phyloP scores from a whole-genome alignment of 2,888 invertebrate genomes.

The Dryobotodes eremita region DNA sequence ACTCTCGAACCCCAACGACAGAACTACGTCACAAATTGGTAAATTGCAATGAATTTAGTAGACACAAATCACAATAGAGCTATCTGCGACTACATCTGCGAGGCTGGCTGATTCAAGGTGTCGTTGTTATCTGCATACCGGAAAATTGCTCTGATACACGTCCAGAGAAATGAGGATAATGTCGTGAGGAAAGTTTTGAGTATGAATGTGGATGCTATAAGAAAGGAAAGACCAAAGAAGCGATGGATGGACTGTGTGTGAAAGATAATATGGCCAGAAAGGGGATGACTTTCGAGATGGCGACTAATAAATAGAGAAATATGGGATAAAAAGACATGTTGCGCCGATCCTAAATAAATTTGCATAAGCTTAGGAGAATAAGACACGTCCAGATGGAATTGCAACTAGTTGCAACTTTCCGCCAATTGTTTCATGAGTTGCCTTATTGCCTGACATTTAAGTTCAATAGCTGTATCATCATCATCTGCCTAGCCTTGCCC shows the following conservation, averaged over 20 bases:
- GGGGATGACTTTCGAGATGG: not conserved
- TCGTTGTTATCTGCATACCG: constrained; percentile 44
- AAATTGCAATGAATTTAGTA: constrained; percentile 58
- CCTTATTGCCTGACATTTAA: constrained; percentile 38
- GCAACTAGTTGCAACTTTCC: constrained; percentile 32
- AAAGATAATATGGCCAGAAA: not conserved
- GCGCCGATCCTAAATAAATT: not conserved
- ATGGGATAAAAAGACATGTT: not conserved
- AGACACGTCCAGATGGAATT: constrained; percentile 15
- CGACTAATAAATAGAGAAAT: not conserved
- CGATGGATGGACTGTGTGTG: not conserved
- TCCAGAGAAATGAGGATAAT: not conserved
- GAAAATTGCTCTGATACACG: constrained; percentile 35
- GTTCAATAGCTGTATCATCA: constrained; percentile 6
- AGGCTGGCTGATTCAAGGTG: constrained; percentile 57
- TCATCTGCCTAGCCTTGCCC: not conserved
- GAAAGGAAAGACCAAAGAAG: not conserved
- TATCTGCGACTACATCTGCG: constrained; percentile 37
- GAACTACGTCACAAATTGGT: constrained; percentile 51
- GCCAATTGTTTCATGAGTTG: constrained; percentile 44
- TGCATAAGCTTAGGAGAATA: not conserved
- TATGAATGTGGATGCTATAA: not conserved
- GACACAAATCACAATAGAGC: constrained; percentile 59
- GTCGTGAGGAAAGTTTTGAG: not conserved
- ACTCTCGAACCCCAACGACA: constrained; percentile 30